Evolutionary conservation across 2,797 vertebrate species (phyloP).

Genomic region (Delichon dasypus): DNA sequence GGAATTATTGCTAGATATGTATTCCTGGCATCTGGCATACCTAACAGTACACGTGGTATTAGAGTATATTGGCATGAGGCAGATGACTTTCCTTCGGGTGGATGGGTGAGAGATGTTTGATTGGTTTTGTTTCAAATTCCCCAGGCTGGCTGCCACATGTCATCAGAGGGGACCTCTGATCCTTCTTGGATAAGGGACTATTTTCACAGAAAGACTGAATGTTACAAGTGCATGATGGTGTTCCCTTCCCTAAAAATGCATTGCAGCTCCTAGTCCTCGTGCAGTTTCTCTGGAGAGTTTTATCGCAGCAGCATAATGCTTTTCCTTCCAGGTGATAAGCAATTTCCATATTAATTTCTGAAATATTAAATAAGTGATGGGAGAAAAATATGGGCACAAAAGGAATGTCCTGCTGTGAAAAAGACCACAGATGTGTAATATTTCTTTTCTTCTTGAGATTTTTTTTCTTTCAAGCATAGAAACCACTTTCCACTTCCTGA

Average conservation of each 20-base stretch:
- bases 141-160: not conserved
- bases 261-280: not conserved
- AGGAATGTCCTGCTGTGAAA: not conserved
- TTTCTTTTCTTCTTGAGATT: not conserved
- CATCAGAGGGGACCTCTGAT: not conserved
- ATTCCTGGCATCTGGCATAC: not conserved
- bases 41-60: not conserved
- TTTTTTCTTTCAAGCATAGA: not conserved
- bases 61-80: not conserved
- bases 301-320: not conserved
- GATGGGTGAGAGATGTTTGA: not conserved
- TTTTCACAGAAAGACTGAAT: not conserved
- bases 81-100: not conserved
- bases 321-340: not conserved
- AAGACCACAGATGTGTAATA: not conserved
- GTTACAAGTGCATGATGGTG: rapidly evolving
- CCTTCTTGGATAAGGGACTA: not conserved
- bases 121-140: not conserved
- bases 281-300: not conserved
- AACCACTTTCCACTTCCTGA: not conserved
- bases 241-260: not conserved
- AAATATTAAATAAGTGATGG: not conserved
- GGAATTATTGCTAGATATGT: not conserved
- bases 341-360: not conserved
- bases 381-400: not conserved